Evolutionary conservation across 2,797 vertebrate genomes (phyloP), one percentile per base, ranked within the genome.

Genomic region (Euthynnus affinis): DNA sequence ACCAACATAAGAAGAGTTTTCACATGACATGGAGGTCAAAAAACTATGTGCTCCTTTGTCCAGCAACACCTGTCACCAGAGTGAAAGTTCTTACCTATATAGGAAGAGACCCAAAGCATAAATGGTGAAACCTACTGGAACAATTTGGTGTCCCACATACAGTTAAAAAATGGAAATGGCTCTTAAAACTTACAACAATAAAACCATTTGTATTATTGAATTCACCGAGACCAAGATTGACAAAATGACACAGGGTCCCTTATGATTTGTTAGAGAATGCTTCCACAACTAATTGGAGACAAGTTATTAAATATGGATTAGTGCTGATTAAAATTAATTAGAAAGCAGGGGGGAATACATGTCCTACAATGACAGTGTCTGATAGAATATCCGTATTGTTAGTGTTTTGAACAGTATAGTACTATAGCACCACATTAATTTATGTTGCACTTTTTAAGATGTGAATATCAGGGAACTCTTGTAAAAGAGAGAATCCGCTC

Each of bases 221-320:
- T 46, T 46, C 15, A 17, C 44, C 44, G 6, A 46, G 15, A 15
- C 44, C 44, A 18, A 6, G 5, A 46, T 17, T 46, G 56, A 48
- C 44, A 37, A 49, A 51, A n/a, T 67, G 63, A 57, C n/a, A 65
- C 42, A 17, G 15, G 14, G 40, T 83, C 61, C 46, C 49, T 62
- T 64, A 34, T 29, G 42, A 63, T 55, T 55, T 73, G 59, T 18
- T 44, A 22, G 12, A 60, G 13, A 49, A 17, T 4, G 29, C 48
- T 49, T 29, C 61, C 60, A 56, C 27, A 15, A 53, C 48, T 74
- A 74, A 74, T 73, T 72, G 63, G 56, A 71, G 67, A 78, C 52
- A 80, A 78, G 71, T 71, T 60, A 77, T 83, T 79, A 83, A 86
- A 83, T 80, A 81, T 74, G 61, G 85, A 84, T 83, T 81, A 80